Base-by-base conservation (phyloP, 2,797 vertebrate species). In the Gymnothorax javanicus region DNA sequence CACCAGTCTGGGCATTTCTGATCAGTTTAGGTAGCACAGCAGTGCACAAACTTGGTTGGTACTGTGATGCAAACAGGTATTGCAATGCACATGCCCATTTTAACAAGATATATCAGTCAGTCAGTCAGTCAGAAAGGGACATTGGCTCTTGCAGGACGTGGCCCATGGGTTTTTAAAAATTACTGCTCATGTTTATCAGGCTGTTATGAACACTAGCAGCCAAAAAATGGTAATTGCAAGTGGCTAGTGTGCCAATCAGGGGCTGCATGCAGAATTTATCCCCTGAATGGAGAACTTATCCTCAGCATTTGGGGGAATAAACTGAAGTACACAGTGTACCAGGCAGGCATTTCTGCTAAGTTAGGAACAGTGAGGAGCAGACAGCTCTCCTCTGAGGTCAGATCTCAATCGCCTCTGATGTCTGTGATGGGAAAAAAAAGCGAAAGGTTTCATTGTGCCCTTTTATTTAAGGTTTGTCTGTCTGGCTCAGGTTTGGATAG, bases 271-370 rank as follows among this genome's bases (percentile, higher is more conserved):
- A 59, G 25, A 59, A 17, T 81, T 59, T 60, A 27, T 17, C 17
- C n/a, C 25, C 92, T 43, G 33, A 43, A 1, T 33, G 57, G n/a
- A 59, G 58, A 59, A 33, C n/a, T 83, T 60, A 27, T 17, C 15
- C n/a, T 58, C 92, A 91, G 89, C 88, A 91, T 91, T 88, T 88
- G 85, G 89, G 89, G 91, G 90, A 90, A 87, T 91, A 90, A 90
- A 87, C 91, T 71, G 8, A 88, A 91, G 88, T 83, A 17, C 9
- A 0, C 85, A 89, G 64, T 81, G 86, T 85, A 75, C 93, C 83
- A 57, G 59, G 8, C 58, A 27, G 8, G 12, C 25, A 20, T 84
- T 11, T 67, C 62, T 90, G 88, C 85, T 87, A 92, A 92, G 90
- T 91, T 86, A 86, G 23, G 87, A 84, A 43, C 73, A 92, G 89